These are phyloP conservation scores for Megaptera novaeangliae DNA, from an alignment of 2,113 vertebrate species.

Conservation along the genomic window DNA sequence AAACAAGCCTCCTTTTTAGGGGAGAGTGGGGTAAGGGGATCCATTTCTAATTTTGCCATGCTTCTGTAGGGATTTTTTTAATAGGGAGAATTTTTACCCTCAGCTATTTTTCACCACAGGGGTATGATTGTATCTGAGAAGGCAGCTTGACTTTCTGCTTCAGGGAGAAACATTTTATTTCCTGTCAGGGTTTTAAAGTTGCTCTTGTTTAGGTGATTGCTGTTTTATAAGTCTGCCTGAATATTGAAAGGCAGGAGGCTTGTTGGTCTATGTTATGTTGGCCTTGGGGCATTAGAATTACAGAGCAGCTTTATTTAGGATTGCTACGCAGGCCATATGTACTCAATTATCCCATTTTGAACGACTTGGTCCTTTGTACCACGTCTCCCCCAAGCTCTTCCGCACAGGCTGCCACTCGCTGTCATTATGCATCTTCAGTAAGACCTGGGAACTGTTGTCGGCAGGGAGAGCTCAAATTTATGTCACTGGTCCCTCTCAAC, in stretches of 20 bases:
- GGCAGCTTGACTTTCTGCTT: conserved; percentile 18
- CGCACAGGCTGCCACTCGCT: fast-evolving
- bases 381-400: neutral
- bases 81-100: neutral
- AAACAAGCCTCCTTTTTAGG: conserved; percentile 7
- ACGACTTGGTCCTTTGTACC: neutral
- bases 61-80: neutral
- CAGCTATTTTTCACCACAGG: conserved; percentile 1
- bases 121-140: conserved; percentile 11
- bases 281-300: conserved; percentile 40
- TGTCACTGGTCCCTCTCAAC: fast-evolving
- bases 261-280: neutral
- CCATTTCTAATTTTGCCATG: conserved; percentile 20
- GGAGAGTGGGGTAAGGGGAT: neutral
- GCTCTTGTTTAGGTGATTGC: conserved; percentile 1
- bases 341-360: conserved; percentile 53
- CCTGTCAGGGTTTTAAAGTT: conserved; percentile 48
- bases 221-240: conserved; percentile 6
- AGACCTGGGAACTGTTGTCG: neutral
- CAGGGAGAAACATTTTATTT: conserved; percentile 27
- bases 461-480: neutral
- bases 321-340: conserved; percentile 29
- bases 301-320: conserved; percentile 59
- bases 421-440: neutral
- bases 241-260: conserved; percentile 18